Evolutionary conservation across 2,888 invertebrate species (phyloP), one percentile per base, ranked within the genome.

Genomic region (Lepidonotus clava): DNA sequence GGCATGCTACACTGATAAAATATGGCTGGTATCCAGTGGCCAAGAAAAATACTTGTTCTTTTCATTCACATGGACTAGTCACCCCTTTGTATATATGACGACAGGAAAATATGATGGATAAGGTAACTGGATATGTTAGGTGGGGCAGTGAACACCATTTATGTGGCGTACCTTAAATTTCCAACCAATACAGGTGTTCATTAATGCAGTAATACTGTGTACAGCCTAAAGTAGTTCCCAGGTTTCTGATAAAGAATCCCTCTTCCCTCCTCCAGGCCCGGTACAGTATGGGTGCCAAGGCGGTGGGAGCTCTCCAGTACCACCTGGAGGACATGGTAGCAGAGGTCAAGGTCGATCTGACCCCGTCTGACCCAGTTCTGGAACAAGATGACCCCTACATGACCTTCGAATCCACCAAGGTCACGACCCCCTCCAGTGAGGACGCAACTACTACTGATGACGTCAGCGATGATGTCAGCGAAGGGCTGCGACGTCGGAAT

Each of bases 271-370:
- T 67, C 32, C 86, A 89, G 88, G 91, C 92, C 46, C 91, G 92
- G 41, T 92, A 92, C 88, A 91, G 85, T 41, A 92, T 92, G 91
- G 92, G 92, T 5, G 87, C 88, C 5, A 90, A 90, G 41, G 89
- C 90, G n/a, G 91, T 92, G 4, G 86, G 91, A 6, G 86, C 90
- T 2, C 84, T 89, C 18, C 91, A 92, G 86, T 91, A 91, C 84
- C 89, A 90, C 76, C 87, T 90, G 34, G 89, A 88, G 21, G 90
- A 91, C 5, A 91, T 91, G 90, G 71, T 56, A 66, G 91, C 92
- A n/a, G 85, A 83, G 11, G 56, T 36, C 28, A 84, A 71, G 36
- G 76, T 87, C 8, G 53, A 24, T 76, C 36, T 71, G 8, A 46
- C 34, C n/a, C 41, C 86, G 18, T 28, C 53, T 6, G 83, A 36